Evolutionary conservation across 2,888 invertebrate genomes (phyloP), one percentile per base, ranked within the genome.

Genomic region (Apodemia hepburni): DNA sequence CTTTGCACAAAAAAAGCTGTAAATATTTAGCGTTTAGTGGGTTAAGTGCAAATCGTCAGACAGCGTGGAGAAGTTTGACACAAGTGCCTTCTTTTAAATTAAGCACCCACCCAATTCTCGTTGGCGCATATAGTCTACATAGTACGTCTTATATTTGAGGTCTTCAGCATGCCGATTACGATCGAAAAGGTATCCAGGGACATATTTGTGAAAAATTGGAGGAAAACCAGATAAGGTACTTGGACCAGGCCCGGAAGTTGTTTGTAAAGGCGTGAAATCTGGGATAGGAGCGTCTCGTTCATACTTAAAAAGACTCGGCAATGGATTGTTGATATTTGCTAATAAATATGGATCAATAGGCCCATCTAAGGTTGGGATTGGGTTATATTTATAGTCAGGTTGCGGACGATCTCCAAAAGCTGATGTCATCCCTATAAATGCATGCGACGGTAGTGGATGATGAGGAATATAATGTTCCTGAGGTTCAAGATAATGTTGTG

Each of bases 71-170:
- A 18, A 22, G 22, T 51, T 51, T 18, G 27, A 12, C 15, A 51
- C 27, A 54, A 69, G 85, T 86, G 86, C 83, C 85, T 85, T 85
- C 85, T 79, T 82, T 81, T 78, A 84, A 85, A 82, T 86, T 88
- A 88, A 90, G 87, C 90, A 90, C 91, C 87, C 90, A 91, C 91
- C 91, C 87, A 88, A 81, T 76, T 89, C 85, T 84, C 90, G 81
- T 81, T 82, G 84, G 82, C 88, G 89, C 75, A 87, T 84, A 87
- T 90, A 90, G 82, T 91, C 90, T 89, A 91, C 82, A 86, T 82
- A 91, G 82, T 86, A 87, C 84, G 90, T 88, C 85, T 88, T 86
- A 80, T 84, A 84, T 71, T 77, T 81, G 84, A 87, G 81, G 81
- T 90, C 90, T 77, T 84, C 88, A 71, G 81, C 84, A 81, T 87